Evolutionary conservation across 2,113 vertebrate genomes (phyloP).

Genomic region (Mohoua ochrocephala): DNA sequence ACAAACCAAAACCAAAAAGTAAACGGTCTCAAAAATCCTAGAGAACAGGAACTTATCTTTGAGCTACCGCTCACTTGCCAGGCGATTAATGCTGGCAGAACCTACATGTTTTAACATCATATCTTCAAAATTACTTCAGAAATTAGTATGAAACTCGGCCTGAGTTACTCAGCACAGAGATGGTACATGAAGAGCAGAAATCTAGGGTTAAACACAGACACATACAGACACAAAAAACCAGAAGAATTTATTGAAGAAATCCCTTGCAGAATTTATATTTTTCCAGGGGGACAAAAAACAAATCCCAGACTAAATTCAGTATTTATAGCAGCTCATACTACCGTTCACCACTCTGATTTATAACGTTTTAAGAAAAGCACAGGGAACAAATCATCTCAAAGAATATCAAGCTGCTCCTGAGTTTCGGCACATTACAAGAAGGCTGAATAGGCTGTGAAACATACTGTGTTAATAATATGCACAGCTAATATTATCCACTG

Average conservation of each 20-base stretch:
- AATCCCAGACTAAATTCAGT: not conserved
- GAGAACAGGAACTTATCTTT: not conserved
- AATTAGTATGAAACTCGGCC: not conserved
- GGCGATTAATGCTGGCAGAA: not conserved
- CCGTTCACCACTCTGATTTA: not conserved
- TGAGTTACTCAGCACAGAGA: not conserved
- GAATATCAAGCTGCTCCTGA: not conserved
- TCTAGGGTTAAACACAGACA: not conserved
- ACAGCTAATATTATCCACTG: not conserved
- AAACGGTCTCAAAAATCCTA: not conserved
- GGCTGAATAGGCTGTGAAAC: not conserved
- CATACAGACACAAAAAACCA: not conserved
- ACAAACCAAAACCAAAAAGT: not conserved
- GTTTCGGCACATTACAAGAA: not conserved
- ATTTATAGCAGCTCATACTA: not conserved
- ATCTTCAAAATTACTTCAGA: not conserved
- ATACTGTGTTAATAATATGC: not conserved
- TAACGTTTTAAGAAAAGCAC: not conserved
- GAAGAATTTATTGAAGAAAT: not conserved
- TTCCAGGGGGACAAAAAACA: not conserved
- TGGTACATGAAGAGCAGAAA: not conserved
- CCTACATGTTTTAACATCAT: accelerated
- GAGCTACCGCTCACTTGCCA: not conserved
- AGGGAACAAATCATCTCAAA: not conserved
- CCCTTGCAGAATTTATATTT: not conserved